A percentile compares a stretch with the other conserved stretches of the same genome.
Evolutionary conservation across 2,113 vertebrate genomes (phyloP).

Genomic region (Cettia cetti): DNA sequence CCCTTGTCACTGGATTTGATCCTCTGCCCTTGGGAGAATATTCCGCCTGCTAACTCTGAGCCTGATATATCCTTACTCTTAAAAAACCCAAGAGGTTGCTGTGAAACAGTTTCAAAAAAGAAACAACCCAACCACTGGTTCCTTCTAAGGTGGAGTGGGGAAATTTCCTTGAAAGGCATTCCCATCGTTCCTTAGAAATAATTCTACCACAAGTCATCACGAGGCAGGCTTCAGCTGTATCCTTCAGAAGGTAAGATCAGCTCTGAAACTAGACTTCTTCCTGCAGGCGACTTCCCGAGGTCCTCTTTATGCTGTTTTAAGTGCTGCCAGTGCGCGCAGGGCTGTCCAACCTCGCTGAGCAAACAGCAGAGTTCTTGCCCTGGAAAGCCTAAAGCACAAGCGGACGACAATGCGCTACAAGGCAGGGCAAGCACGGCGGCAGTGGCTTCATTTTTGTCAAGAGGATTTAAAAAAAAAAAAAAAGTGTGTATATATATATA

Average conservation of each 20-base stretch:
- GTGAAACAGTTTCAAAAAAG: neutral
- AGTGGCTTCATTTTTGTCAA: neutral
- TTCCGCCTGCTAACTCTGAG: neutral
- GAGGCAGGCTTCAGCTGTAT: fast-evolving
- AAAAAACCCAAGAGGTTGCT: neutral
- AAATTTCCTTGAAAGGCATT: neutral
- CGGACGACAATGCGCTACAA: neutral
- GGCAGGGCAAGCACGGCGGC: neutral
- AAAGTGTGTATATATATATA: neutral
- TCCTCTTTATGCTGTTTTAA: neutral
- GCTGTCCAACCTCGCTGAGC: neutral
- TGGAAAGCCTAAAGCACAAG: neutral
- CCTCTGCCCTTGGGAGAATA: neutral
- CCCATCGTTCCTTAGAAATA: neutral
- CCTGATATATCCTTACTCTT: neutral
- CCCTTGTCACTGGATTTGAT: neutral
- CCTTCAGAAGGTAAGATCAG: neutral
- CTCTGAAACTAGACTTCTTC: neutral
- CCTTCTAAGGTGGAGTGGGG: neutral
- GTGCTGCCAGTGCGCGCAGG: neutral
- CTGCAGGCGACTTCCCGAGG: neutral
- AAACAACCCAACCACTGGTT: neutral
- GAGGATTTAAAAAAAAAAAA: neutral
- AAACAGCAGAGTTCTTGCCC: neutral
- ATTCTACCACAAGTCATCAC: neutral